Conservation (phyloP, 2,888 invertebrate genomes). For the Drosophila mimetica region DNA sequence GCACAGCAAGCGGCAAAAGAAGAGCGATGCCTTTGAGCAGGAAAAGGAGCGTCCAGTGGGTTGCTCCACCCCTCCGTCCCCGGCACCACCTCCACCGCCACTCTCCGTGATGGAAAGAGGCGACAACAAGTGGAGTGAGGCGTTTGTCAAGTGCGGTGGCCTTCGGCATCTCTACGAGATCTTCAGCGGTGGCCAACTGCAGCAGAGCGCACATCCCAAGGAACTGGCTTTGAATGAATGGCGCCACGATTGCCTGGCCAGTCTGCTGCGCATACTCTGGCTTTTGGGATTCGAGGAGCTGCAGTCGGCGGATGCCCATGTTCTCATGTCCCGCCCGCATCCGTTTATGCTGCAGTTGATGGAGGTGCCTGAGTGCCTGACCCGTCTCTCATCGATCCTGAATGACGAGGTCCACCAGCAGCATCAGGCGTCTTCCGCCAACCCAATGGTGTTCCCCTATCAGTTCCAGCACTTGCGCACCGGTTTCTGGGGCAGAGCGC, state of each 20-base stretch:
- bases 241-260: conserved; percentile 97
- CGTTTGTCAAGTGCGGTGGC: conserved; percentile 95
- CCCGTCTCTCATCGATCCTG: conserved; percentile 93
- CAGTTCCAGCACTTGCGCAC: conserved; percentile 91
- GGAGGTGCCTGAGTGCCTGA: conserved; percentile 92
- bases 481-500: conserved; percentile 96
- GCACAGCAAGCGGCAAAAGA: conserved; percentile 70
- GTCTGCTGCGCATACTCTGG: conserved; percentile 93
- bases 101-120: conserved; percentile 33
- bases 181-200: conserved; percentile 93
- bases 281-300: conserved; percentile 90
- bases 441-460: conserved; percentile 69
- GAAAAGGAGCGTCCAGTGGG: conserved; percentile 59
- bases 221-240: conserved; percentile 88
- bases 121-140: conserved; percentile 88
- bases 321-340: conserved; percentile 88
- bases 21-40: conserved; percentile 51
- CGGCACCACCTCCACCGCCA: conserved; percentile 41
- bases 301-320: conserved; percentile 85
- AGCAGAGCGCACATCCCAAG: conserved; percentile 90
- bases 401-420: conserved; percentile 90
- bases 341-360: conserved; percentile 90
- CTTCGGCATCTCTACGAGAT: conserved; percentile 95
- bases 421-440: conserved; percentile 75
- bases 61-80: conserved; percentile 58